Evolutionary conservation across 2,888 invertebrate genomes (phyloP), one percentile per base, ranked within the genome.

Genomic region (Orthosia gracilis): DNA sequence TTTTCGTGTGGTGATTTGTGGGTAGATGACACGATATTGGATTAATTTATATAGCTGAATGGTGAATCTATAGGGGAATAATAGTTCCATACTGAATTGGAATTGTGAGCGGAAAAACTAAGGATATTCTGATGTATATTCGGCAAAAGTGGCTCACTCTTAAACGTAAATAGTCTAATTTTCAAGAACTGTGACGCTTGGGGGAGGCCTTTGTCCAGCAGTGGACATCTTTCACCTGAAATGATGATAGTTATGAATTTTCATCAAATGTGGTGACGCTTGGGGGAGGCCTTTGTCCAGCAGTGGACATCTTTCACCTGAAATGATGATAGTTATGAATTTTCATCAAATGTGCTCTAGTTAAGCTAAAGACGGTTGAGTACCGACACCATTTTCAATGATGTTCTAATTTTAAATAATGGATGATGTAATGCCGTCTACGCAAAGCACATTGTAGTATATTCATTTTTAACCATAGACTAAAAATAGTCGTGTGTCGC

Each of bases 381-480:
- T 18, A 31, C 31, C 31, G 5, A 40, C 40, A 40, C 49, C 17
- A 59, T 62, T 50, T 52, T 66, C 61, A 62, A 58, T 58, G 52
- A 55, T 47, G 62, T 77, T 69, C 69, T 78, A 55, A 63, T 62
- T 79, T 58, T 59, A 66, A 63, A 66, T 55, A 58, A 58, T 31
- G n/a, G n/a, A 58, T 78, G 78, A 83, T 83, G 62, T 66, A 40
- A 82, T 79, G 21, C 47, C 65, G 52, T 66, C 49, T 58, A 77
- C 54, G 76, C 40, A 63, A 67, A 58, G 55, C 62, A 82, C 63
- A 83, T 59, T 78, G 70, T 78, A 26, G 63, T 81, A 50, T 40
- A 21, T 77, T 21, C 21, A 55, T 62, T 62, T 76, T 75, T 58
- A 63, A 54, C 49, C 54, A 64, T 55, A 21, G 26, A 81, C 49